Conservation (phyloP, 2,113 vertebrate genomes). For the Aythya baeri region DNA sequence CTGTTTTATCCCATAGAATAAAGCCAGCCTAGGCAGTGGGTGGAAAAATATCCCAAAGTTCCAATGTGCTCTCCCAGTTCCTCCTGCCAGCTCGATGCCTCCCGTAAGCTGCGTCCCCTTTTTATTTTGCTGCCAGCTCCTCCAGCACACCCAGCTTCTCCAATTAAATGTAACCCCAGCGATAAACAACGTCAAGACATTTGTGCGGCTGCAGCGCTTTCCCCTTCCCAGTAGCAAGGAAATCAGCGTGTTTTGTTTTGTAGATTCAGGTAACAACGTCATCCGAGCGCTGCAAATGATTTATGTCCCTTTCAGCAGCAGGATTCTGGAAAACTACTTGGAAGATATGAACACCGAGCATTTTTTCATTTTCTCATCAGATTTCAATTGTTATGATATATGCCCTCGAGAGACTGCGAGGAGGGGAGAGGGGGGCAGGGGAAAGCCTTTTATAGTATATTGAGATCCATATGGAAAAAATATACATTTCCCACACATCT, state of each 20-base stretch:
- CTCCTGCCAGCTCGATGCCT: background rate
- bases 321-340: constrained; percentile 77
- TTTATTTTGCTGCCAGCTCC: background rate
- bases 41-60: background rate
- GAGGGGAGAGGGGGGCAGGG: background rate
- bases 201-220: background rate
- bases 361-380: constrained; percentile 79
- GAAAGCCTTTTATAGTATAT: constrained; percentile 61
- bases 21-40: background rate
- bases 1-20: background rate
- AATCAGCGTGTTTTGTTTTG: background rate
- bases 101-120: background rate
- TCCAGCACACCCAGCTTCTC: accelerated
- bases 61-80: background rate
- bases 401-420: background rate
- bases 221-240: constrained; percentile 36
- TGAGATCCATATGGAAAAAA: constrained; percentile 78
- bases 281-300: constrained; percentile 33
- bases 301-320: constrained; percentile 50
- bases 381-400: constrained; percentile 73
- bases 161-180: background rate
- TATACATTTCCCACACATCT: constrained; percentile 65
- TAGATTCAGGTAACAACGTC: constrained; percentile 15
- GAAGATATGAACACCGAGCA: constrained; percentile 35
- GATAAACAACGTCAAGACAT: background rate